Evolutionary conservation across 2,888 invertebrate genomes (phyloP).

Genomic region (Synanthedon vespiformis): DNA sequence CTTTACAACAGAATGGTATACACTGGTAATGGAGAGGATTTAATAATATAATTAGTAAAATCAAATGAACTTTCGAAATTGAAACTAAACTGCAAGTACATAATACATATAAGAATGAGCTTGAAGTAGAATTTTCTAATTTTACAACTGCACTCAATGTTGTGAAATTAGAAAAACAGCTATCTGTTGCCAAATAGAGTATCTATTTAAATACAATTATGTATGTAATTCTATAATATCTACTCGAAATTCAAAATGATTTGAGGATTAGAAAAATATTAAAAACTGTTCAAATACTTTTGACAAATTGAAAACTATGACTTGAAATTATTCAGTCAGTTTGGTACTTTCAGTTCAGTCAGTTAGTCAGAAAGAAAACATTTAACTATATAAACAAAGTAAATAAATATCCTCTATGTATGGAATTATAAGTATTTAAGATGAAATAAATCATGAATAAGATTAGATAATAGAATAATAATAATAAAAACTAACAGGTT

Average conservation of each 20-base stretch:
- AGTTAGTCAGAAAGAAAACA: background rate
- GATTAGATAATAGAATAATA: too few species aligned
- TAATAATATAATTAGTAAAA: background rate
- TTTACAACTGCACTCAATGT: background rate
- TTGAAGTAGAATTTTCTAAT: too few species aligned
- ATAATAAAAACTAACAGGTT: too few species aligned
- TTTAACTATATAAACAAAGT: constrained; percentile 3
- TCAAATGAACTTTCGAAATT: background rate
- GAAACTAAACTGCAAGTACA: background rate
- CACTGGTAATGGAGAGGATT: background rate
- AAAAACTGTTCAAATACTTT: constrained; percentile 7
- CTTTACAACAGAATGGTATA: background rate
- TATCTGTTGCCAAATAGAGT: background rate
- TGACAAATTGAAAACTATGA: constrained; percentile 5
- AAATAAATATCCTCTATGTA: too few species aligned
- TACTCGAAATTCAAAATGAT: constrained; percentile 3
- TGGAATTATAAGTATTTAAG: too few species aligned
- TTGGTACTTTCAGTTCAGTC: constrained; percentile 2
- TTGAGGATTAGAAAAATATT: constrained; percentile 4
- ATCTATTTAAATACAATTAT: background rate
- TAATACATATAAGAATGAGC: too few species aligned
- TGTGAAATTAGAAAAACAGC: too few species aligned
- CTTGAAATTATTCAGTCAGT: constrained; percentile 5
- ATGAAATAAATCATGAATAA: too few species aligned
- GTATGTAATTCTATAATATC: background rate